Conservation (phyloP, 35 echinoderm and acorn worm genomes). For the Amphiura filiformis region DNA sequence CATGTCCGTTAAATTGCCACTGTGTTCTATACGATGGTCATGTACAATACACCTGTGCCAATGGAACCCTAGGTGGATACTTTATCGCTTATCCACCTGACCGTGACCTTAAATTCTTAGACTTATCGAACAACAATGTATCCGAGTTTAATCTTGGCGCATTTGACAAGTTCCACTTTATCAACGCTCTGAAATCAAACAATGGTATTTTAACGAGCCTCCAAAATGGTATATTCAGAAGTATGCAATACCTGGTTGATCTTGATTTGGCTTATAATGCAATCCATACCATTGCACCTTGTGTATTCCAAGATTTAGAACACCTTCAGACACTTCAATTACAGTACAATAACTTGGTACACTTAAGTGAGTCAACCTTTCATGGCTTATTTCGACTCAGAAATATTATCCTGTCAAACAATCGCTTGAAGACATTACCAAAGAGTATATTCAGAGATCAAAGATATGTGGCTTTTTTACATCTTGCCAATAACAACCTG, state of each 20-base stretch:
- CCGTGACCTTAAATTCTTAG: background rate
- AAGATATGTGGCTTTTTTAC: background rate
- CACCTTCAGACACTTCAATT: background rate
- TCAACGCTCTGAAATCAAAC: background rate
- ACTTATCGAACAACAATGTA: background rate
- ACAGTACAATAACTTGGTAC: background rate
- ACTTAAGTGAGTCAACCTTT: background rate
- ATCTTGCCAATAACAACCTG: background rate
- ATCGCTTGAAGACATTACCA: background rate
- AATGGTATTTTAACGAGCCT: background rate
- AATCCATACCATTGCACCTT: background rate
- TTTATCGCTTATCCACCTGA: background rate
- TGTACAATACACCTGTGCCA: background rate
- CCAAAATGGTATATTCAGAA: background rate
- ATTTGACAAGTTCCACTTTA: background rate
- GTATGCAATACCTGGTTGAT: background rate
- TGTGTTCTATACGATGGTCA: background rate
- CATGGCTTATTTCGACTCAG: background rate
- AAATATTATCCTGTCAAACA: background rate
- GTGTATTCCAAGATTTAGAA: background rate
- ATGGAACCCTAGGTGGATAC: background rate
- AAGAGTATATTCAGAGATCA: background rate
- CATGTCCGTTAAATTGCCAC: background rate
- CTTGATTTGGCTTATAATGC: background rate
- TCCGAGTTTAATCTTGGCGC: background rate